Evolutionary conservation across 2,888 invertebrate genomes (phyloP).

Genomic region (Thymelicus lineola): DNA sequence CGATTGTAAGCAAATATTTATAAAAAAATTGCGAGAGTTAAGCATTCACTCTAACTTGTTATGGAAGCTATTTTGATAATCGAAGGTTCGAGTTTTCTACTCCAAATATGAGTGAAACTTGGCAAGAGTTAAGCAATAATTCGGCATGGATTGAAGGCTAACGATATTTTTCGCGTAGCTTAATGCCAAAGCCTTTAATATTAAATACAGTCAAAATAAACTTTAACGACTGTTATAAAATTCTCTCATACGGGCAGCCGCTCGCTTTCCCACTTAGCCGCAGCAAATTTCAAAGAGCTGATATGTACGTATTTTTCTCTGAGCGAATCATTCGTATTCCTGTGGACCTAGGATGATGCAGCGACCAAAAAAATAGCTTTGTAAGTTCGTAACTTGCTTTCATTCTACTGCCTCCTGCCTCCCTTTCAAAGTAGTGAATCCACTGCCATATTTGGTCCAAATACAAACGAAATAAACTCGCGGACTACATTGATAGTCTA

Average conservation of each 20-base stretch:
- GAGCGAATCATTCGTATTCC: conserved; percentile 2
- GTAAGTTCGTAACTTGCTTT: not conserved
- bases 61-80: too few species aligned
- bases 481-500: too few species aligned
- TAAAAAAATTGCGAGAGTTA: not conserved
- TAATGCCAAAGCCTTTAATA: too few species aligned
- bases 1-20: not conserved
- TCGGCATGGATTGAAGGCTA: too few species aligned
- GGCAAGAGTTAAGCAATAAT: too few species aligned
- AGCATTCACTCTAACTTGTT: too few species aligned
- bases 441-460: too few species aligned
- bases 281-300: conserved; percentile 17
- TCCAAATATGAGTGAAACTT: too few species aligned
- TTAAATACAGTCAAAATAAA: not conserved
- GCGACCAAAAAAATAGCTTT: conserved; percentile 13
- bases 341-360: not conserved
- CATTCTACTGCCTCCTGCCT: not conserved
- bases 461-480: too few species aligned
- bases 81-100: too few species aligned
- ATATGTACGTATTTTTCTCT: conserved; percentile 16
- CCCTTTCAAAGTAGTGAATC: not conserved
- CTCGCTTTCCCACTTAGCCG: not conserved
- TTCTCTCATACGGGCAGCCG: not conserved
- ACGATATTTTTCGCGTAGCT: too few species aligned
- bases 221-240: not conserved